A percentile compares a stretch with the other conserved stretches of the same genome.
Conservation (phyloP, 2,888 invertebrate genomes). For the Cheilosia urbana region DNA sequence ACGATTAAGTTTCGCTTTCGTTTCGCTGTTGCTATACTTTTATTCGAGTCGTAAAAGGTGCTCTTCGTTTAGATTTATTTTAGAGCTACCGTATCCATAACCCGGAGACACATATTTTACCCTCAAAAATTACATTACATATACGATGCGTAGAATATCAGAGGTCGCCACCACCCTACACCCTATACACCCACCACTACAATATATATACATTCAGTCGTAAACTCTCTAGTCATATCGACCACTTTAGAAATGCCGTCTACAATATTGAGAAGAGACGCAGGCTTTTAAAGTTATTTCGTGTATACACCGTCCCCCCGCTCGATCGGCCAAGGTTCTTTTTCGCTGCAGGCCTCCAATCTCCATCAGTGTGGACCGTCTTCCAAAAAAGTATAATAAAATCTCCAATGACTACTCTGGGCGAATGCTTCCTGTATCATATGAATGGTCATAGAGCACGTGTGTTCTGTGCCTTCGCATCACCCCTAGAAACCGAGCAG, state of each 20-base stretch:
- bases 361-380: constrained; percentile 39
- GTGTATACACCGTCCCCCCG: constrained; percentile 27
- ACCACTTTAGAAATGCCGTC: constrained; percentile 34
- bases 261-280: not conserved
- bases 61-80: constrained; percentile 20
- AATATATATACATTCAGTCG: constrained; percentile 10
- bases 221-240: constrained; percentile 61
- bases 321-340: constrained; percentile 22
- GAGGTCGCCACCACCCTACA: not conserved
- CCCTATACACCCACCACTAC: not conserved
- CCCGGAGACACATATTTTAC: constrained; percentile 48
- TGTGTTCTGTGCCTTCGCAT: constrained; percentile 3
- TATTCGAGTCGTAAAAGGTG: constrained; percentile 57
- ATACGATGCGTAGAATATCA: not conserved
- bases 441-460: constrained; percentile 17
- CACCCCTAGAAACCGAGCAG: constrained; percentile 16
- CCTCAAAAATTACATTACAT: constrained; percentile 30
- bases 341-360: not conserved
- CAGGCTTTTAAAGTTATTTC: constrained; percentile 69
- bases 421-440: constrained; percentile 15
- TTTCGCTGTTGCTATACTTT: constrained; percentile 36
- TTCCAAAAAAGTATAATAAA: constrained; percentile 52
- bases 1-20: constrained; percentile 57
- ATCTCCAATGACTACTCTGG: constrained; percentile 58
- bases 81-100: constrained; percentile 14